A percentile compares a stretch with the other conserved stretches of the same genome.
phyloP scores from a whole-genome alignment of 1,140 invertebrate species.

The Neodiprion pinetum region DNA sequence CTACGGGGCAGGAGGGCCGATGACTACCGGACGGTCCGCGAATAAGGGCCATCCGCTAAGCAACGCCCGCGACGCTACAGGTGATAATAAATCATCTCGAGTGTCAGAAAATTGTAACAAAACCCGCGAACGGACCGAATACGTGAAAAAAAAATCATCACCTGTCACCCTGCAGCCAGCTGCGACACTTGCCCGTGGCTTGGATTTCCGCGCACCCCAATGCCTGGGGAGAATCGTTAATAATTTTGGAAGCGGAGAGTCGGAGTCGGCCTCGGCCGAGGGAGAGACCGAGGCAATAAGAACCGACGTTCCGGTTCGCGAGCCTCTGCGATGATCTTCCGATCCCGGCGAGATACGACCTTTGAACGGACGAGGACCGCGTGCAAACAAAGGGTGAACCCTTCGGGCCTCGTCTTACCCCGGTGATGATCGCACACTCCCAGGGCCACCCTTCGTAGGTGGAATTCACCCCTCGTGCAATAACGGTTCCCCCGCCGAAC shows the following conservation, averaged over 20 bases:
- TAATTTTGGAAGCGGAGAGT: background rate
- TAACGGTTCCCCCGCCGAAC: background rate
- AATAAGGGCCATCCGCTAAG: background rate
- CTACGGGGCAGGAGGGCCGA: background rate
- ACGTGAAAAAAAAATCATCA: no score
- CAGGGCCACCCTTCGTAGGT: background rate
- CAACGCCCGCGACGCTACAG: background rate
- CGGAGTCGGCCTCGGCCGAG: background rate
- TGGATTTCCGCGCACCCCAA: background rate
- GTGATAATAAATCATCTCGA: background rate
- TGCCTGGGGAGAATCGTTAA: background rate
- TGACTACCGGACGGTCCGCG: background rate
- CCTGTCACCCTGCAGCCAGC: background rate
- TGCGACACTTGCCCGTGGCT: background rate
- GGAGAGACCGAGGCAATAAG: background rate
- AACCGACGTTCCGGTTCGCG: slow-evolving; percentile 1
- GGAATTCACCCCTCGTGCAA: background rate
- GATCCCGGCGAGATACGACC: background rate
- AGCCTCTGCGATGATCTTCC: background rate
- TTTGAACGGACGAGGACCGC: background rate
- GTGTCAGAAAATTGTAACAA: background rate
- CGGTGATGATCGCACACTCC: background rate
- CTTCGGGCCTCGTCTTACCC: background rate
- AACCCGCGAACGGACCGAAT: background rate
- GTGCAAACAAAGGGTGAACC: slow-evolving; percentile 6